phyloP scores from a whole-genome alignment of 1,140 invertebrate genomes.

The Heliconius himera region DNA sequence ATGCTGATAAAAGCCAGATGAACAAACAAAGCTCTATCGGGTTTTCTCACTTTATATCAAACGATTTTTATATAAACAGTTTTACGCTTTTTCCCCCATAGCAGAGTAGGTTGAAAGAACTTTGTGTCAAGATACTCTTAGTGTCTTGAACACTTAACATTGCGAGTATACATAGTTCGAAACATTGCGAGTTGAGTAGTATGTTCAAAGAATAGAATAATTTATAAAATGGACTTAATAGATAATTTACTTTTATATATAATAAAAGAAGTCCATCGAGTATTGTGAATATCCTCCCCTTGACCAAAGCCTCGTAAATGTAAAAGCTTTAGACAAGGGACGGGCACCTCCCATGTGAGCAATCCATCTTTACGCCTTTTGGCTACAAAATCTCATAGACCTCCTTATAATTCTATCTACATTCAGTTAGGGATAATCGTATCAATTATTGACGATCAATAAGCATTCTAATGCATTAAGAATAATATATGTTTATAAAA shows the following conservation, averaged over 20 bases:
- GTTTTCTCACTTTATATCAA: background rate
- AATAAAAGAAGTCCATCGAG: background rate
- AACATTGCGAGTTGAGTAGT: no score
- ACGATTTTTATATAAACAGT: background rate
- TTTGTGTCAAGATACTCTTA: no score
- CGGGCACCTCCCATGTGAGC: constrained; percentile 9
- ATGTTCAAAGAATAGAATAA: no score
- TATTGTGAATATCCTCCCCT: background rate
- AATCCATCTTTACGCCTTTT: constrained; percentile 23
- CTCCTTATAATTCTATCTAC: background rate
- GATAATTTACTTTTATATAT: background rate
- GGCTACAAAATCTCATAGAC: background rate
- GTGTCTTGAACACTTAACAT: no score
- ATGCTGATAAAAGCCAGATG: background rate
- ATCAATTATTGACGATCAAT: background rate
- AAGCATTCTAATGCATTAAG: background rate
- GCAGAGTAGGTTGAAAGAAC: no score
- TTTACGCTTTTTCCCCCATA: no score
- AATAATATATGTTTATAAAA: no score
- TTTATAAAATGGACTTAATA: background rate
- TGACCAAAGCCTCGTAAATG: constrained; percentile 1
- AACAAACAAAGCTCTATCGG: background rate
- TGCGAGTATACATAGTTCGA: no score
- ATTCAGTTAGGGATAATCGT: background rate
- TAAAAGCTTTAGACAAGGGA: constrained; percentile 7